Conservation (phyloP, 2,888 invertebrate genomes). For the Pherbina coryleti region DNA sequence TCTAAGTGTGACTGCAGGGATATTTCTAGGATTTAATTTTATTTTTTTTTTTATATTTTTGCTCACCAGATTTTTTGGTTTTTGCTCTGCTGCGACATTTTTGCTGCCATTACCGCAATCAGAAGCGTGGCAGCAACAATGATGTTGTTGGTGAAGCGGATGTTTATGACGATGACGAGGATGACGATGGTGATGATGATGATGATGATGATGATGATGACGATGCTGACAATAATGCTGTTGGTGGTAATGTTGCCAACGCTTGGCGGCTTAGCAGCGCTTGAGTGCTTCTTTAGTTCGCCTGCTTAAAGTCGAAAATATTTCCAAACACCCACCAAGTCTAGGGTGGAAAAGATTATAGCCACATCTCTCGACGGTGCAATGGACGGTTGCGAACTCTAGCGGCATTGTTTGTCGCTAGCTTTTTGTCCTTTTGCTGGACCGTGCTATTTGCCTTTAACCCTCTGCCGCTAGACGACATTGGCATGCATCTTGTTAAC, state of each 20-base stretch:
- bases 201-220: too few species aligned
- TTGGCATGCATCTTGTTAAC: slow-evolving; percentile 17
- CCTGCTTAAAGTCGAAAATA: background rate
- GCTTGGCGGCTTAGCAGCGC: too few species aligned
- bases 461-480: background rate
- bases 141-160: background rate
- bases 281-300: background rate
- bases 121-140: background rate
- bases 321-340: too few species aligned
- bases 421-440: too few species aligned
- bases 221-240: too few species aligned
- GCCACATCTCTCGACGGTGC: background rate
- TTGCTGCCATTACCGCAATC: slow-evolving; percentile 12
- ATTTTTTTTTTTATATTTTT: background rate
- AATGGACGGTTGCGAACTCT: background rate
- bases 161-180: too few species aligned
- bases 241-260: too few species aligned
- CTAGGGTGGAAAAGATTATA: background rate
- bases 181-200: too few species aligned
- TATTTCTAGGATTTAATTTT: background rate
- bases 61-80: background rate
- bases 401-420: too few species aligned
- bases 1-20: background rate
- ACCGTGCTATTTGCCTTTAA: background rate
- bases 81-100: background rate